A percentile compares a stretch with the other conserved stretches of the same genome.
Evolutionary conservation across 2,888 invertebrate genomes (phyloP).

Genomic region (Adelognathus sp.): DNA sequence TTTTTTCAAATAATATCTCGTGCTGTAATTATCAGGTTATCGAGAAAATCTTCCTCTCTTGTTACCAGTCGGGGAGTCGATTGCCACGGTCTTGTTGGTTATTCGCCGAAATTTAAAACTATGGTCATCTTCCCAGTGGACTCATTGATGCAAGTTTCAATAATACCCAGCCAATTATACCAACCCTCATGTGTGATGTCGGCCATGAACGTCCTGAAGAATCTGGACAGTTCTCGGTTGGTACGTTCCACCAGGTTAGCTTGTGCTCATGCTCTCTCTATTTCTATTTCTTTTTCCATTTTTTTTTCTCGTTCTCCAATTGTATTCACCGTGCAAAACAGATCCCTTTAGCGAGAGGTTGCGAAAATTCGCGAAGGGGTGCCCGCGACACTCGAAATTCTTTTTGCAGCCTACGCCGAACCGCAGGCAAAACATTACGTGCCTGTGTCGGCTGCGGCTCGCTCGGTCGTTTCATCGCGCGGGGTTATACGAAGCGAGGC

Average conservation of each 20-base stretch:
- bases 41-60: too few species aligned
- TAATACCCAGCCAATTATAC: too few species aligned
- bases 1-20: too few species aligned
- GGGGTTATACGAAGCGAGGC: conserved; percentile 14
- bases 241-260: neutral
- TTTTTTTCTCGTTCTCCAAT: conserved; percentile 6
- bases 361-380: neutral
- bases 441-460: conserved; percentile 19
- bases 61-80: too few species aligned
- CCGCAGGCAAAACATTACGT: conserved; percentile 26
- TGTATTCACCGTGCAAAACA: conserved; percentile 8
- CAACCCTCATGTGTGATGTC: too few species aligned
- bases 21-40: too few species aligned
- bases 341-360: conserved; percentile 5
- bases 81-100: too few species aligned
- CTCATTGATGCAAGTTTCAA: too few species aligned
- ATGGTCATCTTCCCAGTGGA: too few species aligned
- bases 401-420: conserved; percentile 33
- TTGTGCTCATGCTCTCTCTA: neutral
- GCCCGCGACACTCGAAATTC: conserved; percentile 45
- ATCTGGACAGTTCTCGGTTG: too few species aligned
- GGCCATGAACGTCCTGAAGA: too few species aligned
- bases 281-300: neutral
- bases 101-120: too few species aligned
- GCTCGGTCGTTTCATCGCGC: conserved; percentile 31